Evolutionary conservation across 2,888 invertebrate genomes (phyloP).

Genomic region (Ophraella communa): DNA sequence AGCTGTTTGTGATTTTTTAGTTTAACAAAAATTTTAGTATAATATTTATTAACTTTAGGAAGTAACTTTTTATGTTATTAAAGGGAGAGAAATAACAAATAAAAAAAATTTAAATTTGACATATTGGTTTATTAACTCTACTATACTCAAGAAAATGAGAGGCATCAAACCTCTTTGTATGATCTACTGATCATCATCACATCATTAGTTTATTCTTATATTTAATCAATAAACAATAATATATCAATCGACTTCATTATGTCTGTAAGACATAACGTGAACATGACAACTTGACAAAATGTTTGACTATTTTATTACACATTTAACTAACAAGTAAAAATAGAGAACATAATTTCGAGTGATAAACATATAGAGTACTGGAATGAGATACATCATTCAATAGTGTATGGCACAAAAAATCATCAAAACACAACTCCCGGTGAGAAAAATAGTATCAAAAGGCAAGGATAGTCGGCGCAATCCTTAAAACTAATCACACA

Average conservation of each 20-base stretch:
- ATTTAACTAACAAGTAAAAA: conserved; percentile 37
- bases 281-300: conserved; percentile 60
- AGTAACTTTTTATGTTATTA: background rate
- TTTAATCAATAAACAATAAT: conserved; percentile 61
- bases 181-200: conserved; percentile 76
- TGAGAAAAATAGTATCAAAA: conserved; percentile 38
- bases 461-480: conserved; percentile 56
- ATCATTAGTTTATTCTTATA: conserved; percentile 67
- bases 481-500: conserved; percentile 55
- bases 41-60: too few species aligned
- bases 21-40: too few species aligned
- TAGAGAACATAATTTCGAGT: conserved; percentile 42
- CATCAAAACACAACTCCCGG: conserved; percentile 39
- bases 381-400: conserved; percentile 41
- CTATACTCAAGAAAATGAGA: conserved; percentile 71
- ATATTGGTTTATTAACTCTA: conserved; percentile 79
- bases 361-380: conserved; percentile 35
- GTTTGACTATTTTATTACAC: conserved; percentile 54
- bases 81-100: background rate
- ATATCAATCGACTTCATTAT: conserved; percentile 58
- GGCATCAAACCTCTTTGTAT: conserved; percentile 61
- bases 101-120: conserved; percentile 58
- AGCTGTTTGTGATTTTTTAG: too few species aligned
- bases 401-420: conserved; percentile 48
- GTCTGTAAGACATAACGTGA: conserved; percentile 59